Base-by-base conservation (phyloP, 2,113 vertebrate genomes). In the Microtus ochrogaster region DNA sequence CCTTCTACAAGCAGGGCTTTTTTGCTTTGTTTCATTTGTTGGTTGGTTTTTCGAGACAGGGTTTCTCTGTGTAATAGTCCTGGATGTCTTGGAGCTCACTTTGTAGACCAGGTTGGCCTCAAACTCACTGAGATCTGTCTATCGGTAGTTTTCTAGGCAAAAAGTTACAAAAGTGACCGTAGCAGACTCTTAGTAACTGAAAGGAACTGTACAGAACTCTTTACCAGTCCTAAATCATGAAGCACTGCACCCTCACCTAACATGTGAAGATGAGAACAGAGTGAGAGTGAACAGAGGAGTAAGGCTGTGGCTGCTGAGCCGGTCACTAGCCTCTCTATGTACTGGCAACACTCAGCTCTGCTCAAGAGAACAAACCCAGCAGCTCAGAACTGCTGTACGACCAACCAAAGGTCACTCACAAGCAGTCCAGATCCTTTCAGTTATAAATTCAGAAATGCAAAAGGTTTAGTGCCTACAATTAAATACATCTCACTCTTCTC, bases 371-470 rank as follows among this genome's bases (percentile, higher is more conserved):
- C 79, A 91, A 81, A 92, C 94, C 33, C 16, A 90, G 16, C 90
- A 96, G 88, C 14, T 83, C 26, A 58, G 70, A 94, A 79, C 61
- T 77, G 66, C 61, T 82, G 70, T 3, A 77, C 49, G 39, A 65
- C 7, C 33, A 55, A 96, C 89, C 49, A 68, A 90, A 33, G 0
- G 58, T 49, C 47, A 93, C 12, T 83, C 28, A 73, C 52, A 97
- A 93, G 70, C 1, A 83, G 33, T 78, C 28, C 72, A 96, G 92
- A 96, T 84, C n/a, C 74, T 39, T 0, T 82, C 86, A 90, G n/a
- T 74, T 47, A 94, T 26, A 92, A 94, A 92, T 76, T 39, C 36
- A 91, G 93, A 52, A 90, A 92, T 72, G 28, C 49, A 90, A 78
- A 5, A 14, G 9, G 49, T 72, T 66, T 78, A 93, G 58, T 74